Percentiles rank a stretch among this genome's conserved stretches.
Conservation (phyloP, 2,888 invertebrate species). For the Strigamia transsilvanica region DNA sequence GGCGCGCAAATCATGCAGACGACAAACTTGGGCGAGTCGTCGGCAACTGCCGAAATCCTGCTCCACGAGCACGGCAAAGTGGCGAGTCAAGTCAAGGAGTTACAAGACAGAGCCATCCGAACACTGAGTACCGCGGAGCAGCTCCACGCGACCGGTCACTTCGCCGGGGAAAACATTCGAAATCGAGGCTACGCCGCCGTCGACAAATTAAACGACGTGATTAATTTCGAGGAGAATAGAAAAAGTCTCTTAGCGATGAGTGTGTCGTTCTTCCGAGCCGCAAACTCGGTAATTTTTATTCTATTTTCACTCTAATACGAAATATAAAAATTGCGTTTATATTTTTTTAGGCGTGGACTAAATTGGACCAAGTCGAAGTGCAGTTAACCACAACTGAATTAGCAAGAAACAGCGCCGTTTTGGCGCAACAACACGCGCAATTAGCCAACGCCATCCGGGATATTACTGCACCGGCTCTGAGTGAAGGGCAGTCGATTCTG, state of each 20-base stretch:
- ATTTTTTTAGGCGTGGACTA: slow-evolving; percentile 71
- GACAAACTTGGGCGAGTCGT: slow-evolving; percentile 76
- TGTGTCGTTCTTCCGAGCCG: slow-evolving; percentile 75
- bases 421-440: slow-evolving; percentile 74
- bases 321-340: slow-evolving; percentile 37
- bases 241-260: slow-evolving; percentile 74
- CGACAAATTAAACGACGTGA: slow-evolving; percentile 74
- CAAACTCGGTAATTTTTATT: slow-evolving; percentile 71
- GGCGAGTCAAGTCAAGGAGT: slow-evolving; percentile 75
- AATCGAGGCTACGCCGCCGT: slow-evolving; percentile 72
- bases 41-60: slow-evolving; percentile 73
- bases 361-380: slow-evolving; percentile 78
- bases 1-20: slow-evolving; percentile 68
- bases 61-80: slow-evolving; percentile 75
- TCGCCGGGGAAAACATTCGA: slow-evolving; percentile 73
- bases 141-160: slow-evolving; percentile 74
- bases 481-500: slow-evolving; percentile 77
- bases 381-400: slow-evolving; percentile 73
- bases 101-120: slow-evolving; percentile 78
- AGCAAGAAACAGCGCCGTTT: slow-evolving; percentile 72
- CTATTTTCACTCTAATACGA: too few species aligned
- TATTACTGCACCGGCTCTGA: slow-evolving; percentile 73
- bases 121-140: slow-evolving; percentile 81
- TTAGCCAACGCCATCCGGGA: slow-evolving; percentile 74
- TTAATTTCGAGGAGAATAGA: slow-evolving; percentile 75